These are phyloP conservation scores for Manduca sexta DNA, from an alignment of 1,140 invertebrate genomes.

Conservation along the genomic window DNA sequence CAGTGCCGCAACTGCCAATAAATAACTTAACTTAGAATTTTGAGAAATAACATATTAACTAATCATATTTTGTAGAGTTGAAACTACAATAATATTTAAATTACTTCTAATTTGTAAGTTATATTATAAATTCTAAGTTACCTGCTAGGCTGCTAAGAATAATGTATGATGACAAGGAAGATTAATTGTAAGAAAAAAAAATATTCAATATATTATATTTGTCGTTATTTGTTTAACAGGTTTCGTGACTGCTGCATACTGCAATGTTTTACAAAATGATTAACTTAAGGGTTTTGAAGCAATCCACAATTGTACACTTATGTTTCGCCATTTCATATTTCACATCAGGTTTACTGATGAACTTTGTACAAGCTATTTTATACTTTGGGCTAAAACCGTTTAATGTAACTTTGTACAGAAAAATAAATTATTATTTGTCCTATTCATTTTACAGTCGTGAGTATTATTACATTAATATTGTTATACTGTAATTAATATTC, in stretches of 20 bases:
- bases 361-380: conserved; percentile 85
- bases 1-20: too few species aligned
- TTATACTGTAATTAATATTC: not conserved
- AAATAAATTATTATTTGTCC: conserved; percentile 93
- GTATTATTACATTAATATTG: conserved; percentile 61
- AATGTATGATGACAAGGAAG: too few species aligned
- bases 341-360: conserved; percentile 90
- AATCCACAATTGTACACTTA: conserved; percentile 80
- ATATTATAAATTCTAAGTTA: too few species aligned
- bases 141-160: too few species aligned
- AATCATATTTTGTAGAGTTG: too few species aligned
- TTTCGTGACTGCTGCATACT: conserved; percentile 1
- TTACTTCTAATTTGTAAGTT: too few species aligned
- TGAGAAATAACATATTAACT: too few species aligned
- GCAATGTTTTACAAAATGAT: conserved; percentile 76
- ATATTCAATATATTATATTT: too few species aligned
- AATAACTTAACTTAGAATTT: too few species aligned
- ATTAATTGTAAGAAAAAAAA: too few species aligned
- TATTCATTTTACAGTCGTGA: conserved; percentile 94
- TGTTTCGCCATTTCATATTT: conserved; percentile 92
- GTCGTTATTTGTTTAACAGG: not conserved
- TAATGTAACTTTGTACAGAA: conserved; percentile 85
- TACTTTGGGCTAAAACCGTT: conserved; percentile 84
- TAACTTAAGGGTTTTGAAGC: conserved; percentile 76
- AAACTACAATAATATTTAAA: too few species aligned